Evolutionary conservation across 2,888 invertebrate genomes (phyloP).

Genomic region (Portevinia maculata): DNA sequence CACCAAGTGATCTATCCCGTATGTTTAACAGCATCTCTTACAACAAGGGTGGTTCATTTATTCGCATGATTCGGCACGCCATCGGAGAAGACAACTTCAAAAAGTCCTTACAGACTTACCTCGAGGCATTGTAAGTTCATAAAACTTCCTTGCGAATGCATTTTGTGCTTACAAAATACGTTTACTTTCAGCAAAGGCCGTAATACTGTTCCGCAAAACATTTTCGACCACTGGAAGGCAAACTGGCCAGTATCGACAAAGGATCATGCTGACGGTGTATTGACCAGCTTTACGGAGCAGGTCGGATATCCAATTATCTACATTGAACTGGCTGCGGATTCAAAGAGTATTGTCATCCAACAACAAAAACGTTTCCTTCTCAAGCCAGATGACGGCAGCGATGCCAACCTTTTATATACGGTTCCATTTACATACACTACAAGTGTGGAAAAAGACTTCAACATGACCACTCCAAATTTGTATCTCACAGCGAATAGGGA

Average conservation of each 20-base stretch:
- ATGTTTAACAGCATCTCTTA: constrained; percentile 88
- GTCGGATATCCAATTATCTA: constrained; percentile 87
- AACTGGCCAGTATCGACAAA: constrained; percentile 77
- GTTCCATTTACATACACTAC: constrained; percentile 81
- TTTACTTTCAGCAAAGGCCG: constrained; percentile 74
- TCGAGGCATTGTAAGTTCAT: constrained; percentile 80
- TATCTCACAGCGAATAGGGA: constrained; percentile 68
- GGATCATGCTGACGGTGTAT: constrained; percentile 77
- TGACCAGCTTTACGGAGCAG: constrained; percentile 86
- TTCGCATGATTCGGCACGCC: constrained; percentile 88
- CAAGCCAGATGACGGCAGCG: constrained; percentile 75
- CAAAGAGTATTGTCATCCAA: constrained; percentile 74
- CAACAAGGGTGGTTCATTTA: constrained; percentile 87
- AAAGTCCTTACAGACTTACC: constrained; percentile 84
- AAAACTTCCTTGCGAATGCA: neutral
- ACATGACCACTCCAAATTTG: constrained; percentile 76
- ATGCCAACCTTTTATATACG: constrained; percentile 76
- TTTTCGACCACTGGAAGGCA: constrained; percentile 83
- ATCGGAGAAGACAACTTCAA: constrained; percentile 84
- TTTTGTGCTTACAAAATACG: neutral
- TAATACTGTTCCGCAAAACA: constrained; percentile 83
- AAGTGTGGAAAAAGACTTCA: constrained; percentile 76
- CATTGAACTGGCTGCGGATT: constrained; percentile 78
- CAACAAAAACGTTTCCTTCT: constrained; percentile 81
- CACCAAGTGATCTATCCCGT: constrained; percentile 84